phyloP scores from a whole-genome alignment of 2,797 vertebrate species.

The Adrianichthys oophorus region DNA sequence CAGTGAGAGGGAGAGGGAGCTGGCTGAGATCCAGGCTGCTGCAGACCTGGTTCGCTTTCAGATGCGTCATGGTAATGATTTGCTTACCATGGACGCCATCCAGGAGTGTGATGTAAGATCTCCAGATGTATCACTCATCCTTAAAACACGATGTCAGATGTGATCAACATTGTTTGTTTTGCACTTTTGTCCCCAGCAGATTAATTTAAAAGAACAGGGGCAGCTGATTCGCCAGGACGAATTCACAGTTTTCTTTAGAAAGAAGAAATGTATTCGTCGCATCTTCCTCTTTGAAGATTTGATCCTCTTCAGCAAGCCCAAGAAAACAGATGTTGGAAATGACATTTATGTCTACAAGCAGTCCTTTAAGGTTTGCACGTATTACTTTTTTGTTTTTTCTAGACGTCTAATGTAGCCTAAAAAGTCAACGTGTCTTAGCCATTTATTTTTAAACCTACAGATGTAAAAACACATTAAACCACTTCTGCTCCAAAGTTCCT shows the following conservation, averaged over 20 bases:
- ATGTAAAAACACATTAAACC: no score
- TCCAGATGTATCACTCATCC: not conserved
- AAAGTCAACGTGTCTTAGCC: no score
- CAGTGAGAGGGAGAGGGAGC: constrained; percentile 71
- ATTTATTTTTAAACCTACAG: no score
- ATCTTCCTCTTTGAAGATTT: constrained; percentile 82
- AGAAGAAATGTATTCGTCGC: constrained; percentile 80
- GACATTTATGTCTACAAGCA: constrained; percentile 84
- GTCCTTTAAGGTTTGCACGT: constrained; percentile 78
- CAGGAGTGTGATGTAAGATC: constrained; percentile 81
- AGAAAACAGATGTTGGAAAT: constrained; percentile 76
- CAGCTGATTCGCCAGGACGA: constrained; percentile 81
- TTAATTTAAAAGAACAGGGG: constrained; percentile 83
- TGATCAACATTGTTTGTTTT: not conserved
- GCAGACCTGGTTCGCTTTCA: constrained; percentile 82
- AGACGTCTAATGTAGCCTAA: not conserved
- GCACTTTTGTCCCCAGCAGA: constrained; percentile 51
- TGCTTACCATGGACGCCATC: constrained; percentile 85
- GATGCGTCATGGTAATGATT: constrained; percentile 83
- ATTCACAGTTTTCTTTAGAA: constrained; percentile 77
- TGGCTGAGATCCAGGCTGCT: constrained; percentile 74
- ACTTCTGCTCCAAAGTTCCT: no score
- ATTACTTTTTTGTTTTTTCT: no score
- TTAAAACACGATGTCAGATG: not conserved
- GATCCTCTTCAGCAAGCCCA: constrained; percentile 83